Base-by-base conservation (phyloP, 2,888 invertebrate species). In the Ctenicera cuprea region DNA sequence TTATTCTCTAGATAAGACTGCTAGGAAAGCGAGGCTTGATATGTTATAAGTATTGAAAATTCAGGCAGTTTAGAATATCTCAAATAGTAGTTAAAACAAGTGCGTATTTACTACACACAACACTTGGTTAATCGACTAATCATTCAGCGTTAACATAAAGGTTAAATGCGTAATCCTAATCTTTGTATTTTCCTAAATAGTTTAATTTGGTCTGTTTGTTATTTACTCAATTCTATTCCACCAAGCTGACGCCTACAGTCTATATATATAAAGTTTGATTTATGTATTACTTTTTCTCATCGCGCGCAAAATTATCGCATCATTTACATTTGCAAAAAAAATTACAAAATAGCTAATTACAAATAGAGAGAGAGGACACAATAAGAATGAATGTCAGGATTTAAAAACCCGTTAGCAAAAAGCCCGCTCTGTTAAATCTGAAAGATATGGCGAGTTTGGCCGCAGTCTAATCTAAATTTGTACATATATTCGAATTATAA, bases 391-490 rank as follows among this genome's bases (percentile, higher is more conserved):
- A 18, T 1, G 54, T 54, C n/a, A 54, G 26, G 30, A 54, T 54
- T 30, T 54, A 16, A 22, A 45, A 54, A 54, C 30, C 54, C 30
- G n/a, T 54, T 9, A 54, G 54, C 14, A 54, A 20, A 20, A 2
- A 54, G 26, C 18, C 18, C 3, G 14, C 7, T 14, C 41, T 14
- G 9, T 3, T 14, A 48, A 48, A 20, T 20, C 18, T 48, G 22
- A 57, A 30, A 16, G 33, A 57, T 3, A 30, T 38, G 37, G 14
- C 8, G 9, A 41, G 20, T 59, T 38, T 62, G 22, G 45, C 45
- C 26, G 37, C 50, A 37, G 45, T 50, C 64, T 50, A 64, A 50
- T 50, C 64, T 64, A 64, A 45, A 50, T 64, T 64, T 64, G 64
- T 64, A 64, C 64, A 48, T 45, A 59, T 9, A 62, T 62, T 62